Evolutionary conservation across 2,113 vertebrate genomes (phyloP).

Genomic region (Anolis sagrei): DNA sequence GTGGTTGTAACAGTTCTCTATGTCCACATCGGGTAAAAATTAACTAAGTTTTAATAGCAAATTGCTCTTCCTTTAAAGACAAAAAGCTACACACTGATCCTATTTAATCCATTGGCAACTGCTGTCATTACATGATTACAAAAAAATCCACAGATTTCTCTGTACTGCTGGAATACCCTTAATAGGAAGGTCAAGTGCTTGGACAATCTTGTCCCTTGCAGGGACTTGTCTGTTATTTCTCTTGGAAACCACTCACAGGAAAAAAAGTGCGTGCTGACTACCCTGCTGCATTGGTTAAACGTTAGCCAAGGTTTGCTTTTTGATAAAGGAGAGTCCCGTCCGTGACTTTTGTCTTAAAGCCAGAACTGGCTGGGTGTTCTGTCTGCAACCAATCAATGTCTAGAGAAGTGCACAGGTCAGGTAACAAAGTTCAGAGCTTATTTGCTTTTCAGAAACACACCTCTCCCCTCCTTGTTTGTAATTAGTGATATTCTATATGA

Average conservation of each 20-base stretch:
- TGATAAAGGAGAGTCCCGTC: conserved; percentile 1
- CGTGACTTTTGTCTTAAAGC: not conserved
- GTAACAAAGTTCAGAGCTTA: conserved; percentile 62
- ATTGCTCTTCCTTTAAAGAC: conserved; percentile 56
- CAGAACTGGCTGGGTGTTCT: not conserved
- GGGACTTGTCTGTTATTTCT: not conserved
- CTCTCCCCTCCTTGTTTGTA: not conserved
- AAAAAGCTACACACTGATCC: conserved; percentile 60
- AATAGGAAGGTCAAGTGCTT: not conserved
- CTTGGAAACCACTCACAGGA: conserved; percentile 1
- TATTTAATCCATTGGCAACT: not conserved
- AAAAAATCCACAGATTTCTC: not conserved
- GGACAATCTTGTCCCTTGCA: not conserved
- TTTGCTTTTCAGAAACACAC: conserved; percentile 38
- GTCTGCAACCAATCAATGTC: fast-evolving
- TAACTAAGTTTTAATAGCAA: conserved; percentile 46
- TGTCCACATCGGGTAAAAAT: conserved; percentile 48
- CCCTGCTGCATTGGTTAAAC: conserved; percentile 29
- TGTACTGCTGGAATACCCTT: not conserved
- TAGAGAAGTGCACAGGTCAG: not conserved
- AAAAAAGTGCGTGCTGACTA: not conserved
- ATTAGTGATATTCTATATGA: not conserved
- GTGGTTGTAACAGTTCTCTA: conserved; percentile 29
- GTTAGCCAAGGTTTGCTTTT: not conserved
- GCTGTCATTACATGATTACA: conserved; percentile 18